phyloP scores from a whole-genome alignment of 2,113 vertebrate genomes.

The Sterrhoptilus dennistouni region DNA sequence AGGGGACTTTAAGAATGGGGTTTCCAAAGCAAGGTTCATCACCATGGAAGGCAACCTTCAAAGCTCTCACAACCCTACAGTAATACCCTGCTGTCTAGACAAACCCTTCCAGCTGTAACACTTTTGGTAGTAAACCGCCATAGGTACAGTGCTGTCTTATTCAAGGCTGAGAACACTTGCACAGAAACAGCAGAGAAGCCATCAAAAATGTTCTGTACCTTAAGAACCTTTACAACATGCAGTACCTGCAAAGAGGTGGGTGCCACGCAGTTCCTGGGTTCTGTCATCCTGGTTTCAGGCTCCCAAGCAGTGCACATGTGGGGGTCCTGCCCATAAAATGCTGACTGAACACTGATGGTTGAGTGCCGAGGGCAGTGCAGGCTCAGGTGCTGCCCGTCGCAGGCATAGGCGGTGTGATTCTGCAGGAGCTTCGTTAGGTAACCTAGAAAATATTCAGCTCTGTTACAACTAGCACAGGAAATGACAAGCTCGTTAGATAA shows the following conservation, averaged over 20 bases:
- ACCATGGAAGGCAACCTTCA: neutral
- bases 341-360: slow-evolving; percentile 89
- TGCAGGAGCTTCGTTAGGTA: slow-evolving; percentile 93
- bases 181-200: neutral
- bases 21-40: neutral
- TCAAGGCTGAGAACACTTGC: neutral
- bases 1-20: neutral
- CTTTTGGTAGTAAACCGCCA: neutral
- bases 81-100: neutral
- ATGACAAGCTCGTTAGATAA: neutral
- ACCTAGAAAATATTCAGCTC: slow-evolving; percentile 79
- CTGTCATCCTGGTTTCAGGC: slow-evolving; percentile 53
- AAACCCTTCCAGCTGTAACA: neutral
- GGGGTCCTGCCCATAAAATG: slow-evolving; percentile 84
- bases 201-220: neutral
- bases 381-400: slow-evolving; percentile 85
- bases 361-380: slow-evolving; percentile 93
- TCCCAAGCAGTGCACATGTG: slow-evolving; percentile 67
- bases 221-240: neutral
- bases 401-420: slow-evolving; percentile 88
- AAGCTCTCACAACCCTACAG: neutral
- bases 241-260: slow-evolving; percentile 90
- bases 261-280: slow-evolving; percentile 80
- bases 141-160: rapidly evolving
- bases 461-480: slow-evolving; percentile 65